Conservation (phyloP, 2,888 invertebrate genomes). For the Metalampra italica region DNA sequence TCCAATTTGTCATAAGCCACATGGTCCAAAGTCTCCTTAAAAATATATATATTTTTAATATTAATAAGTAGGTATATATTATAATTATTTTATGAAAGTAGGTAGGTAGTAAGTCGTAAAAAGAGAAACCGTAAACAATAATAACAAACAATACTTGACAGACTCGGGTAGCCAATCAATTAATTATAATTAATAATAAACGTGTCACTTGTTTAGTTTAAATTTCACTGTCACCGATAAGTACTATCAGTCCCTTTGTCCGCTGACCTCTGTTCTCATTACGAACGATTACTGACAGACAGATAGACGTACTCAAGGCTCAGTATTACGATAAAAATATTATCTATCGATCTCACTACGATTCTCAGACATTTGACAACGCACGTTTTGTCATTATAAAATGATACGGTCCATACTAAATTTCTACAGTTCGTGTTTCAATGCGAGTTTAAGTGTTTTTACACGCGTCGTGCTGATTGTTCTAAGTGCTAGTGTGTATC, state of each 20-base stretch:
- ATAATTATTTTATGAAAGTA: too few relatives aligned
- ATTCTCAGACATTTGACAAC: neutral
- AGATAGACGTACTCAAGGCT: neutral
- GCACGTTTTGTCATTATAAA: constrained; percentile 3
- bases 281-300: neutral
- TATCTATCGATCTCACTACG: neutral
- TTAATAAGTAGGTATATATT: too few relatives aligned
- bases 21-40: too few relatives aligned
- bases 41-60: too few relatives aligned
- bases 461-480: constrained; percentile 53
- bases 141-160: too few relatives aligned
- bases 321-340: neutral
- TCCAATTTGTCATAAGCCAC: too few relatives aligned
- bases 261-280: neutral
- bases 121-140: too few relatives aligned
- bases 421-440: constrained; percentile 40
- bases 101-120: too few relatives aligned
- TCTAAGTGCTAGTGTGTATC: constrained; percentile 55
- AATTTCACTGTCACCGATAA: neutral
- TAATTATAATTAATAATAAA: neutral
- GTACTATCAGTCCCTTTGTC: neutral
- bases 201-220: neutral
- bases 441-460: constrained; percentile 40
- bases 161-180: neutral
- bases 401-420: constrained; percentile 36